Evolutionary conservation across 1,140 invertebrate genomes (phyloP), one percentile per base, ranked within the genome.

Genomic region (Tribolium castaneum): DNA sequence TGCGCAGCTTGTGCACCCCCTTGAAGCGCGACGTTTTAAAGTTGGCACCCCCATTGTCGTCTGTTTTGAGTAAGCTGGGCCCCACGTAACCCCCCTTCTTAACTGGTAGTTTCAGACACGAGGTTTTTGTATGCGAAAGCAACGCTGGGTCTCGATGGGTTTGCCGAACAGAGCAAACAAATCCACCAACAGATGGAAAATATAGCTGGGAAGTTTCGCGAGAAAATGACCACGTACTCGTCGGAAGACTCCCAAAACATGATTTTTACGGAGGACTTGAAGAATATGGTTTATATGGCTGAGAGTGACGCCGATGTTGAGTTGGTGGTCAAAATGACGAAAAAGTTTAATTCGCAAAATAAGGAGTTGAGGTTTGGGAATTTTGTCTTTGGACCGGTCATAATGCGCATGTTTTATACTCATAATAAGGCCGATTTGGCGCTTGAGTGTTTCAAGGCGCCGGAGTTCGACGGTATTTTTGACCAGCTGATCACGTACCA

Each of bases 261-360:
- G 88, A 90, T 96, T 78, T 96, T 96, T 82, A 95, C 94, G 5
- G 94, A 96, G 87, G 95, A 96, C 87, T 86, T 96, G 4, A 96
- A 96, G 85, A 93, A 94, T 83, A 93, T 96, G 90, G 84, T 94
- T 6, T 92, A 95, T 84, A 85, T 96, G 30, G 88, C 89, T 10
- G 89, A 92, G 62, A 87, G 84, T 10, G 86, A 88, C 7, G 83
- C 90, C 54, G 93, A 96, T 85, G 78, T 94, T 4, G 82, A 91
- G 1, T 83, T 95, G n/a, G 77, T 94, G 1, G 72, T 87, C 3
- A 88, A 90, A 78, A 94, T 95, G 93, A 85, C 94, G 50, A 88
- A 89, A 85, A 92, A 91, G 91, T 96, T 94, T 83, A 90, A 94
- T 80, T 82, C 86, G n/a, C 93, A 95, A 84, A 93, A 92, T 78